Evolutionary conservation across 2,888 invertebrate genomes (phyloP).

Genomic region (Clivina fossor): DNA sequence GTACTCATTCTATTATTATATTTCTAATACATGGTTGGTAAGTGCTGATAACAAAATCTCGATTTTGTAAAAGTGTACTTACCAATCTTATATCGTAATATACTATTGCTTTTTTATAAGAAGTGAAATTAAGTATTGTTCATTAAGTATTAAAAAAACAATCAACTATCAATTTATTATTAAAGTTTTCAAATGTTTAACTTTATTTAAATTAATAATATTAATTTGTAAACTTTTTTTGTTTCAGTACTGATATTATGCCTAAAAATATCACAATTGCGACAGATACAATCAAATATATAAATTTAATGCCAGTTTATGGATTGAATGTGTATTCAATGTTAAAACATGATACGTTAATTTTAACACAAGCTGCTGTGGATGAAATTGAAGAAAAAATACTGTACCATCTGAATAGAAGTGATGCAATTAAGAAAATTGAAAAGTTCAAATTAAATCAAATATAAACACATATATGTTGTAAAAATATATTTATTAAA

Average conservation of each 20-base stretch:
- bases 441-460: slow-evolving; percentile 65
- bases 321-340: slow-evolving; percentile 96
- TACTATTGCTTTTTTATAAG: too few species aligned
- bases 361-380: slow-evolving; percentile 82
- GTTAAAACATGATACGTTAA: slow-evolving; percentile 92
- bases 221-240: slow-evolving; percentile 37
- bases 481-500: slow-evolving; percentile 31
- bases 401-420: slow-evolving; percentile 67
- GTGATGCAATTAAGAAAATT: slow-evolving; percentile 53
- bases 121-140: neutral
- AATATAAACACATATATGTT: slow-evolving; percentile 45
- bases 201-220: slow-evolving; percentile 13
- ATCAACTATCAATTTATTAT: slow-evolving; percentile 10
- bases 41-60: too few species aligned
- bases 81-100: too few species aligned
- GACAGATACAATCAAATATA: slow-evolving; percentile 72
- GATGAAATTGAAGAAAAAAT: slow-evolving; percentile 81
- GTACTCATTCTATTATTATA: too few species aligned
- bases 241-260: slow-evolving; percentile 78
- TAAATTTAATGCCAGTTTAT: slow-evolving; percentile 94
- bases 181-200: slow-evolving; percentile 8
- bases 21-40: too few species aligned
- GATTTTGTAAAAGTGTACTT: too few species aligned
- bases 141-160: neutral
- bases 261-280: slow-evolving; percentile 87